Evolutionary conservation across 2,797 vertebrate species (phyloP), one percentile per base, ranked within the genome.

Genomic region (Molossus alvarezi): DNA sequence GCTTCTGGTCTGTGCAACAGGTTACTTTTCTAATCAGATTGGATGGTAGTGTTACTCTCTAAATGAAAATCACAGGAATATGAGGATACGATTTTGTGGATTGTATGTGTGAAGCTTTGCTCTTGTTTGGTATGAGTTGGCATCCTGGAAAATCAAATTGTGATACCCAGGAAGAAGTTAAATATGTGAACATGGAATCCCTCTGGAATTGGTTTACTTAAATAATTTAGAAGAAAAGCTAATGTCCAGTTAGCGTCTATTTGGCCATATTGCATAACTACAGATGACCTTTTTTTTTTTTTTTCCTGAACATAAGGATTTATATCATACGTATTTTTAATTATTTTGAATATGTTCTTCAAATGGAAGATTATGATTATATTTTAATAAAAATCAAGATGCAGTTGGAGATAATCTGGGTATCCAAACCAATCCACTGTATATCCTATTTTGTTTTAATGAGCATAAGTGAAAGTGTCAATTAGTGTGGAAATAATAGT

Each of bases 331-430:
- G 17, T 29, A 57, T 77, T 76, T 51, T 81, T 64, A 83, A 80
- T 75, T 90, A 62, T 23, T 88, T 88, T 64, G 7, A 83, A 41
- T 89, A 67, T 84, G 17, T 72, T 92, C 17, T 21, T 80, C 48
- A 69, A 88, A n/a, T 55, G 25, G 7, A 95, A 82, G 7, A 77
- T 88, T 79, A 29, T 18, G 15, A 48, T 53, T 87, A 5, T 10
- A 41, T 87, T 96, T 95, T 93, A 9, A 53, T 51, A 60, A n/a
- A 76, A 71, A 71, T 84, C 33, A 89, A n/a, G n/a, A 60, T 51
- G 3, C 27, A 83, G 69, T 48, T 69, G 55, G 12, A 80, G 29
- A 86, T 37, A 77, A 7, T 51, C n/a, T 41, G 21, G 58, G 27
- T 6, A 89, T 87, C 6, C 20, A 65, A 92, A 67, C 8, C 33